Evolutionary conservation across 1,140 invertebrate species (phyloP).

Genomic region (Apis dorsata): DNA sequence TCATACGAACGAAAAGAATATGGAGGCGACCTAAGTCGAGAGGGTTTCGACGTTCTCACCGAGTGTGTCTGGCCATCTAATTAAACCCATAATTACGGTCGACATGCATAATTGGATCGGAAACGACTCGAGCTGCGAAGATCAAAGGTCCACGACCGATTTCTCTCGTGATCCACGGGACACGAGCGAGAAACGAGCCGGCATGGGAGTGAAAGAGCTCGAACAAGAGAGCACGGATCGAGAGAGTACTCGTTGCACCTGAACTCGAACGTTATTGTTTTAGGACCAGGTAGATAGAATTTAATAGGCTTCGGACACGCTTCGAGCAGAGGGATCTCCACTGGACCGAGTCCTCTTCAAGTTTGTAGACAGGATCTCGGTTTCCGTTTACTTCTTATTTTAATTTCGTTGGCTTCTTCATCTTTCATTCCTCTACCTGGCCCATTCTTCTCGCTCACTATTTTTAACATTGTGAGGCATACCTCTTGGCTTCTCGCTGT

Average conservation of each 20-base stretch:
- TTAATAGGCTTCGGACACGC: constrained; percentile 63
- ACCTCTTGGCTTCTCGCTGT: background rate
- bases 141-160: constrained; percentile 53
- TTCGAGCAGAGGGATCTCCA: constrained; percentile 55
- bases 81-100: constrained; percentile 52
- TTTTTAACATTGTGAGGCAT: background rate
- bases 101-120: constrained; percentile 46
- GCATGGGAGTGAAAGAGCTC: background rate
- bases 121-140: constrained; percentile 32
- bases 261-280: constrained; percentile 62
- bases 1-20: constrained; percentile 28
- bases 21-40: background rate
- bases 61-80: constrained; percentile 37
- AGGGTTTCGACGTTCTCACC: constrained; percentile 37
- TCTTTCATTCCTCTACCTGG: background rate
- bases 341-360: constrained; percentile 63
- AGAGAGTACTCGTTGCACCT: constrained; percentile 54
- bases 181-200: background rate
- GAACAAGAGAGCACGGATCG: background rate
- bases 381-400: constrained; percentile 17
- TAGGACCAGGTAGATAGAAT: constrained; percentile 64
- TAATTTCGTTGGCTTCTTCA: background rate
- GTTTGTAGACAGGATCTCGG: constrained; percentile 32
- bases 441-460: background rate
- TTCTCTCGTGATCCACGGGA: constrained; percentile 30